Percentiles rank a stretch among this genome's conserved stretches.
phyloP scores from a whole-genome alignment of 2,888 invertebrate genomes.

The Drosophila paranaensis region DNA sequence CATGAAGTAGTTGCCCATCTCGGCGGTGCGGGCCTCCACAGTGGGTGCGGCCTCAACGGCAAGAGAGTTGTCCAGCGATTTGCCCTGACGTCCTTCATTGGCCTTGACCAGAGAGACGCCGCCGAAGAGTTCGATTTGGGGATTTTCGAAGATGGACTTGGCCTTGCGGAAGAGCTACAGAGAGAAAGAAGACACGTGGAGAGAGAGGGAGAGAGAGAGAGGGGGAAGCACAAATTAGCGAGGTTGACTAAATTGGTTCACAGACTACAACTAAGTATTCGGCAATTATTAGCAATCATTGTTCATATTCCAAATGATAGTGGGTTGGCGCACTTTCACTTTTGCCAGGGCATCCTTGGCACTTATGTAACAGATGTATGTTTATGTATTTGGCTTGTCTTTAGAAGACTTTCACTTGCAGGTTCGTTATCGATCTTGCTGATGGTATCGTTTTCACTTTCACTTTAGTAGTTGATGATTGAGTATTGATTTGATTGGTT shows the following conservation, averaged over 20 bases:
- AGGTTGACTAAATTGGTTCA: constrained; percentile 31
- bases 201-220: constrained; percentile 9
- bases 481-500: background rate
- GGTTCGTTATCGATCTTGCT: constrained; percentile 25
- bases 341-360: constrained; percentile 42
- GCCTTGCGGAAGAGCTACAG: constrained; percentile 86
- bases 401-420: constrained; percentile 58
- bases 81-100: constrained; percentile 84
- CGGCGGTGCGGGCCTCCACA: constrained; percentile 86
- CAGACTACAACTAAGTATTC: constrained; percentile 28
- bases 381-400: constrained; percentile 19
- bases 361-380: constrained; percentile 10
- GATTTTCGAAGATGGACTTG: constrained; percentile 87
- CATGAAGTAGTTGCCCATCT: constrained; percentile 87
- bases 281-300: constrained; percentile 23
- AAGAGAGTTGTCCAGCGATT: constrained; percentile 85
- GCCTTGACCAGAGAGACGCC: constrained; percentile 86
- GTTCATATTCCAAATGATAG: constrained; percentile 32
- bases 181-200: constrained; percentile 22
- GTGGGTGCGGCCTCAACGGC: constrained; percentile 86
- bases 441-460: constrained; percentile 65
- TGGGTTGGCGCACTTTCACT: constrained; percentile 63
- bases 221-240: constrained; percentile 48
- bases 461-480: constrained; percentile 43
- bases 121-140: constrained; percentile 86